Conservation (phyloP, 2,797 vertebrate species). For the Sebastes cheni region DNA sequence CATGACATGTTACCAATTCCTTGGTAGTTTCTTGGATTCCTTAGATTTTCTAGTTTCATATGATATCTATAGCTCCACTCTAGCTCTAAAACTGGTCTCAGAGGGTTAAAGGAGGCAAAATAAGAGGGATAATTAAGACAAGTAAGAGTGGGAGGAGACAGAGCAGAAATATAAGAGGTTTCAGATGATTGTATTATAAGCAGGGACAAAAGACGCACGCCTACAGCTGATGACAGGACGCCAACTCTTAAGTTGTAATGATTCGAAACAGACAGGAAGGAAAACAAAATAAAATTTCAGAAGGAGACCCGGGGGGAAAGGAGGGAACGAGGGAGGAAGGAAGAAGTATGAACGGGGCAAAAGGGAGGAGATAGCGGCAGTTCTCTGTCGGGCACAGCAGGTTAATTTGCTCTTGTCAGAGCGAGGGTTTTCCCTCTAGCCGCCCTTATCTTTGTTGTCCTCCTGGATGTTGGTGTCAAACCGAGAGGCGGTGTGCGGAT, state of each 20-base stretch:
- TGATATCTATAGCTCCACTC: no score
- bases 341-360: conserved; percentile 41
- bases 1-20: no score
- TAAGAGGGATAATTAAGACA: conserved; percentile 21
- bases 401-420: conserved; percentile 81
- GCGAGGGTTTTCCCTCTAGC: conserved; percentile 73
- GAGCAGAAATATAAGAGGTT: neutral
- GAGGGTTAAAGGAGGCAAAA: neutral
- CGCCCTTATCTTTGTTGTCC: conserved; percentile 78
- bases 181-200: conserved; percentile 11
- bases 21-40: no score
- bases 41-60: no score
- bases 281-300: neutral
- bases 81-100: no score
- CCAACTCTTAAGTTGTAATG: neutral
- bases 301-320: conserved; percentile 11
- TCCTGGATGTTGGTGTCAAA: conserved; percentile 76
- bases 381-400: conserved; percentile 64
- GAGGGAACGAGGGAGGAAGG: conserved; percentile 22
- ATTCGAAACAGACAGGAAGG: conserved; percentile 2
- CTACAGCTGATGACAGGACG: conserved; percentile 10
- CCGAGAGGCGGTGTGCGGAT: conserved; percentile 51
- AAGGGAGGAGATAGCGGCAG: conserved; percentile 51
- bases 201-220: neutral
- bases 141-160: conserved; percentile 2